These are phyloP conservation scores for Accipiter virgatus DNA, from an alignment of 2,113 vertebrate genomes.

Conservation along the genomic window DNA sequence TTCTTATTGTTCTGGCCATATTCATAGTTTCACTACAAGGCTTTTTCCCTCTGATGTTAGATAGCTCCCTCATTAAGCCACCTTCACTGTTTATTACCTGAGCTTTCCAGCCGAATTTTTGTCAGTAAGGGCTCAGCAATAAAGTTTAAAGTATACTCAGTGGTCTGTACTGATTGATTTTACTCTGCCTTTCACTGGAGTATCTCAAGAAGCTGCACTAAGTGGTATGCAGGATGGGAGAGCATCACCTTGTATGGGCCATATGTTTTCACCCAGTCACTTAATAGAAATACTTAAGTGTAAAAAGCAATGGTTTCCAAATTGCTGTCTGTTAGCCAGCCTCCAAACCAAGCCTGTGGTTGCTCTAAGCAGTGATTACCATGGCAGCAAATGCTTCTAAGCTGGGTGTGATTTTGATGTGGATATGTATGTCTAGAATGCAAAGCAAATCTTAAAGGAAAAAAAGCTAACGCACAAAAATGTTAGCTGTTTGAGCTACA, in stretches of 20 bases:
- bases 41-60: not conserved
- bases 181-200: not conserved
- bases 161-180: not conserved
- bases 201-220: not conserved
- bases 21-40: fast-evolving
- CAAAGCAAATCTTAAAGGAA: not conserved
- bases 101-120: not conserved
- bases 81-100: not conserved
- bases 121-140: not conserved
- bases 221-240: not conserved
- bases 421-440: fast-evolving
- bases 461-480: not conserved
- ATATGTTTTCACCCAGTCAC: not conserved
- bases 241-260: not conserved
- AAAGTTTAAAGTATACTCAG: not conserved
- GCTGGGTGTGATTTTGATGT: fast-evolving
- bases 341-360: fast-evolving
- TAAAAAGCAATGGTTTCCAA: not conserved
- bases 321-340: fast-evolving
- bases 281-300: not conserved
- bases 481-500: not conserved
- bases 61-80: not conserved
- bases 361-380: not conserved
- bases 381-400: not conserved
- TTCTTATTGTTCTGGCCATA: not conserved